Evolutionary conservation across 92 coral and sea anemone species (phyloP).

Genomic region (Epizoanthus stellaris): DNA sequence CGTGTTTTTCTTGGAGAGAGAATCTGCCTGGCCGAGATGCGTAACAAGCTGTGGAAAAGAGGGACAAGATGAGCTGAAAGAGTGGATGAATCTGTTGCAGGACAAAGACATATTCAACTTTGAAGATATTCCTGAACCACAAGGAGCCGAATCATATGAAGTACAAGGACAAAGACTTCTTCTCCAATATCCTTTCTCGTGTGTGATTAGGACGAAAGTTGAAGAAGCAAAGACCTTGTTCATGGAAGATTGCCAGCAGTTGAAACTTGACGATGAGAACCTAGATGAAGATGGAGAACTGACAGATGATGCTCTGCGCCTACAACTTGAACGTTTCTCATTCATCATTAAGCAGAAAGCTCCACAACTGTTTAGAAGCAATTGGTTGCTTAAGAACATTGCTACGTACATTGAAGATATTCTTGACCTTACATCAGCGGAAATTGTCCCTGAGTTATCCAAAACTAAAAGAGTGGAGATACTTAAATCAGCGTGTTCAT

Average conservation of each 20-base stretch:
- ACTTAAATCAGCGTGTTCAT: constrained; percentile 73
- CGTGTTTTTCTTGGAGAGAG: constrained; percentile 86
- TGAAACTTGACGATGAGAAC: constrained; percentile 67
- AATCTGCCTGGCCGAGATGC: constrained; percentile 81
- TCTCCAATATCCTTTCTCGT: constrained; percentile 76
- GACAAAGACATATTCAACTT: constrained; percentile 64
- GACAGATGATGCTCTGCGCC: constrained; percentile 33
- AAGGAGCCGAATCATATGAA: constrained; percentile 82
- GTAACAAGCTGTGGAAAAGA: constrained; percentile 6
- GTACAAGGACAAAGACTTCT: constrained; percentile 52
- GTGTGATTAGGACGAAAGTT: constrained; percentile 69
- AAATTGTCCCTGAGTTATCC: constrained; percentile 49
- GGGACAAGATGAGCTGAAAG: constrained; percentile 49
- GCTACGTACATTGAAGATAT: constrained; percentile 79
- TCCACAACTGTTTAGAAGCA: constrained; percentile 66
- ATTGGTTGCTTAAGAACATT: constrained; percentile 43
- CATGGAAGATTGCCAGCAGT: constrained; percentile 73
- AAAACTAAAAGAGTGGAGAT: constrained; percentile 70
- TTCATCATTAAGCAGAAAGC: constrained; percentile 63
- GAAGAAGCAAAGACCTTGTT: constrained; percentile 76
- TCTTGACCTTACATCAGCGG: constrained; percentile 77
- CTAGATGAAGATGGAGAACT: constrained; percentile 73
- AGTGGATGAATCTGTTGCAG: constrained; percentile 62
- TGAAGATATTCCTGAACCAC: constrained; percentile 75
- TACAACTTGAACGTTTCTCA: constrained; percentile 62